Percentiles rank a stretch among this genome's conserved stretches.
Evolutionary conservation across 2,113 vertebrate species (phyloP).

Genomic region (Taxidea taxus): DNA sequence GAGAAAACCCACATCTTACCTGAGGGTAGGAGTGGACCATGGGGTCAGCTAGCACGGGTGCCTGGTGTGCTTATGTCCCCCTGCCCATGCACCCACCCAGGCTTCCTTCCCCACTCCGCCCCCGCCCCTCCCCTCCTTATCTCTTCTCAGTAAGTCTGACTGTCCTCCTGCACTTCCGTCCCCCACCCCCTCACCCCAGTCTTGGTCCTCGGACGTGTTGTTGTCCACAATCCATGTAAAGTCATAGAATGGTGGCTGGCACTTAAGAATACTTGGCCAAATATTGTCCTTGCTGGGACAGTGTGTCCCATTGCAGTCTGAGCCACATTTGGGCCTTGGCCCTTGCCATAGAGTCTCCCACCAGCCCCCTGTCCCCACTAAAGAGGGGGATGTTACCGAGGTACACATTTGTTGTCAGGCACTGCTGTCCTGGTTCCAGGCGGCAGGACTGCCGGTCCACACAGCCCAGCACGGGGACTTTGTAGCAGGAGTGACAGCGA

Average conservation of each 20-base stretch:
- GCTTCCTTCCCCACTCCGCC: background rate
- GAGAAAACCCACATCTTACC: conserved; percentile 74
- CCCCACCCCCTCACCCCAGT: background rate
- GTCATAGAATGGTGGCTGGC: background rate
- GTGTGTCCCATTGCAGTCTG: background rate
- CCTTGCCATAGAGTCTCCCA: background rate
- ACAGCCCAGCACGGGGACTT: conserved; percentile 71
- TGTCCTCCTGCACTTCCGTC: background rate
- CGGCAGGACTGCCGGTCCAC: conserved; percentile 68
- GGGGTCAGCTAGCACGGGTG: background rate
- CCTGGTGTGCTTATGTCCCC: too few species aligned
- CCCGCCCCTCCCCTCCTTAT: background rate
- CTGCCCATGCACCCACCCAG: background rate
- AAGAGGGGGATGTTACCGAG: conserved; percentile 50
- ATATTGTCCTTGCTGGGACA: background rate
- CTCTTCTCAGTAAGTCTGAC: background rate
- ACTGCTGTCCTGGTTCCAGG: conserved; percentile 53
- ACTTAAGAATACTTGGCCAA: background rate
- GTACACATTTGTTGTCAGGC: conserved; percentile 71
- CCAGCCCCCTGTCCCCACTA: background rate
- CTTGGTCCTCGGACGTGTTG: background rate
- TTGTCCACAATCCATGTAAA: background rate
- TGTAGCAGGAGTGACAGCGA: conserved; percentile 74
- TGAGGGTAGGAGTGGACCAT: background rate
- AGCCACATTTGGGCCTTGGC: background rate